A percentile compares a stretch with the other conserved stretches of the same genome.
Conservation (phyloP, 1,140 invertebrate species). For the Drosophila melanogaster region Release_6_plus_ISO1_MT NT_033779.5:14682501-14683000, state of each 20-base stretch:
- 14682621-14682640: constrained; percentile 28
- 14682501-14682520: constrained; percentile 74
- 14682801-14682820: constrained; percentile 1
- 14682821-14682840: background rate
- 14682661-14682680: constrained; percentile 22
- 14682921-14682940: constrained; percentile 17
- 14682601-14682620: constrained; percentile 42
- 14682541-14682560: constrained; percentile 37
- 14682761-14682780: background rate
- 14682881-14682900: background rate
- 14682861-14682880: background rate
- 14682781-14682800: background rate
- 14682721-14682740: background rate
- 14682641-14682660: constrained; percentile 2
- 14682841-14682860: background rate
- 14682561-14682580: constrained; percentile 18
- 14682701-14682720: background rate
- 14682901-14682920: constrained; percentile 6
- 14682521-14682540: constrained; percentile 50
- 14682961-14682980: background rate
- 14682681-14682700: constrained; percentile 2
- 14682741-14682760: background rate
- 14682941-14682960: background rate
- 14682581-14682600: constrained; percentile 20
- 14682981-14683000: constrained; percentile 1